Percentiles rank a stretch among this genome's conserved stretches.
Conservation (phyloP, 1,140 invertebrate genomes). For the Paraescarpia echinospica region DNA sequence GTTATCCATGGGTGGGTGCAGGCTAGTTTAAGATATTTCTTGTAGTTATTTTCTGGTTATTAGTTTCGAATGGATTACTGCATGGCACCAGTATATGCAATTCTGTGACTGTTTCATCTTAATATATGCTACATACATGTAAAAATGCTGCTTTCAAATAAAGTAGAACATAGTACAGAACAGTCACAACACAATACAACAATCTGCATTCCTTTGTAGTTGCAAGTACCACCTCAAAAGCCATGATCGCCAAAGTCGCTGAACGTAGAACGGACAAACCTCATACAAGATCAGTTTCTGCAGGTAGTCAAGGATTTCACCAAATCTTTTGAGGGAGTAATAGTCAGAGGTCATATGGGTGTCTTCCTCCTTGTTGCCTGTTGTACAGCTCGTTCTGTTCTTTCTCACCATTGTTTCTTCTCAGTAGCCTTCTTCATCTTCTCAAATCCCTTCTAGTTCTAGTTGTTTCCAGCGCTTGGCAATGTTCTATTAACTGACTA, state of each 20-base stretch:
- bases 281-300: neutral
- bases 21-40: too few relatives aligned
- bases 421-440: too few relatives aligned
- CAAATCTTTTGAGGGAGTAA: neutral
- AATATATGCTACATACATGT: neutral
- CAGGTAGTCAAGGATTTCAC: neutral
- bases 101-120: neutral
- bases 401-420: too few relatives aligned
- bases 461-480: too few relatives aligned
- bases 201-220: neutral
- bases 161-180: neutral
- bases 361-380: too few relatives aligned
- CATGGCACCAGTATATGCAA: neutral
- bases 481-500: too few relatives aligned
- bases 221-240: neutral
- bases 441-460: too few relatives aligned
- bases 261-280: neutral
- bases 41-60: too few relatives aligned
- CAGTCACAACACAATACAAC: neutral
- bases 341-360: neutral
- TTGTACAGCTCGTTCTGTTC: too few relatives aligned
- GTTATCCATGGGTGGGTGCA: too few relatives aligned
- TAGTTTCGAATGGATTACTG: too few relatives aligned
- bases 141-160: neutral
- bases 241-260: neutral